A percentile compares a stretch with the other conserved stretches of the same genome.
Conservation (phyloP, 2,113 vertebrate species). For the Limnothrissa miodon region DNA sequence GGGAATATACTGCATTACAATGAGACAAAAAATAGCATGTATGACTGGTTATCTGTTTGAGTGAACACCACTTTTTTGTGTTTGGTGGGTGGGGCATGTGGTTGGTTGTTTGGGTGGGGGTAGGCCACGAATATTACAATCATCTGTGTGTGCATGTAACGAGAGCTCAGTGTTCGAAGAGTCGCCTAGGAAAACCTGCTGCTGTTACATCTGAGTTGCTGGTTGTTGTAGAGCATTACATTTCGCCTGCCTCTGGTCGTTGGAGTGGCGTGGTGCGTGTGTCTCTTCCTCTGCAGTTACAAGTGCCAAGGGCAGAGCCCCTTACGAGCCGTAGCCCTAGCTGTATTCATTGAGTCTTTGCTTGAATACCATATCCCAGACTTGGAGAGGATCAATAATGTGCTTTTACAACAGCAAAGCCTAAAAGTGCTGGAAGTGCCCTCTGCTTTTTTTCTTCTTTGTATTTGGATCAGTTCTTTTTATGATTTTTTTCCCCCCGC, state of each 20-base stretch:
- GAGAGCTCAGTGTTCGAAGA: slow-evolving; percentile 17
- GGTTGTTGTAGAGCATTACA: slow-evolving; percentile 1
- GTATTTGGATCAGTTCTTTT: slow-evolving; percentile 4
- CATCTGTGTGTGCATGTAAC: not conserved
- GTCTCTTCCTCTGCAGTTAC: not conserved
- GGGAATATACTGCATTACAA: slow-evolving; percentile 14
- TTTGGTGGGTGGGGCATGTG: not conserved
- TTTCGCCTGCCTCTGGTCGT: not conserved
- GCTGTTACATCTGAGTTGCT: slow-evolving; percentile 35
- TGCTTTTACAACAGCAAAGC: not conserved
- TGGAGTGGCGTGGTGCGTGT: not conserved
- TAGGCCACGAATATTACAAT: not conserved
- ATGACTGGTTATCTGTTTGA: not conserved
- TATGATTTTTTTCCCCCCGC: not conserved
- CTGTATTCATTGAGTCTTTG: not conserved
- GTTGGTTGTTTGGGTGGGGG: not conserved
- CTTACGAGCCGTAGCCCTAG: not conserved
- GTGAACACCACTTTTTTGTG: not conserved
- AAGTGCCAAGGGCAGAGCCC: slow-evolving; percentile 15
- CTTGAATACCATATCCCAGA: slow-evolving; percentile 7
- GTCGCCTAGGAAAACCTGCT: slow-evolving; percentile 35
- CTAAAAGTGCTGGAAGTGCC: slow-evolving; percentile 5
- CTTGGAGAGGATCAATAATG: slow-evolving; percentile 11
- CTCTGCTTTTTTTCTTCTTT: not conserved
- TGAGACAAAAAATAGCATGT: slow-evolving; percentile 20